These are phyloP conservation scores for Malurus alboscapulatus DNA, from an alignment of 2,113 vertebrate species.

Conservation along the genomic window DNA sequence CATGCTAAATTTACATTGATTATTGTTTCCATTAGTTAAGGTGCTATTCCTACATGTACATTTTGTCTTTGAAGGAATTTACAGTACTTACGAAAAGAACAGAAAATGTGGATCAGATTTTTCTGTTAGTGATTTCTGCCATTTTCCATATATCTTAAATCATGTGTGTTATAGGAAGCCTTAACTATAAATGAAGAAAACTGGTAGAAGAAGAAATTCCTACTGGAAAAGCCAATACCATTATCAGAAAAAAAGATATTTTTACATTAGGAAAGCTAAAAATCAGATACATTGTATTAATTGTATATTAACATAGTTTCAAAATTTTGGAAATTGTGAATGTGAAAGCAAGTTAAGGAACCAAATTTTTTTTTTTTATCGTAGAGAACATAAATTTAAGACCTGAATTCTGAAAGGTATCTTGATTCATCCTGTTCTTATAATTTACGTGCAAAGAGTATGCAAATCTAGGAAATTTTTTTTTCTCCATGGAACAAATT, in stretches of 20 bases:
- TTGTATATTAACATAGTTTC: background rate
- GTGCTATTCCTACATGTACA: background rate
- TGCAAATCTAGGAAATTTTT: background rate
- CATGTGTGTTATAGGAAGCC: background rate
- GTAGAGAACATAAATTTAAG: background rate
- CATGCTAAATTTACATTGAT: background rate
- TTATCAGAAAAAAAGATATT: background rate
- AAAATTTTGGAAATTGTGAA: background rate
- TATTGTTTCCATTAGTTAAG: background rate
- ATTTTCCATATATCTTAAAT: background rate
- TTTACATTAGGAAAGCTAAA: background rate
- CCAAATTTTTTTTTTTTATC: background rate
- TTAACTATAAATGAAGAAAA: background rate
- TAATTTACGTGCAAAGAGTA: background rate
- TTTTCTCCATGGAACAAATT: background rate
- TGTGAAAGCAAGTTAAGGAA: background rate
- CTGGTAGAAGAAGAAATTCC: background rate
- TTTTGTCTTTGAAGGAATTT: background rate
- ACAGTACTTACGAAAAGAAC: background rate
- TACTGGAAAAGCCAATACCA: background rate
- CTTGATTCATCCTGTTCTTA: background rate
- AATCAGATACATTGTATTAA: background rate
- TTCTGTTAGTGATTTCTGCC: background rate
- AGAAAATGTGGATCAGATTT: background rate
- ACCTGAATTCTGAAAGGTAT: background rate